Evolutionary conservation across 2,113 vertebrate species (phyloP), one percentile per base, ranked within the genome.

Genomic region (Nymphicus hollandicus): DNA sequence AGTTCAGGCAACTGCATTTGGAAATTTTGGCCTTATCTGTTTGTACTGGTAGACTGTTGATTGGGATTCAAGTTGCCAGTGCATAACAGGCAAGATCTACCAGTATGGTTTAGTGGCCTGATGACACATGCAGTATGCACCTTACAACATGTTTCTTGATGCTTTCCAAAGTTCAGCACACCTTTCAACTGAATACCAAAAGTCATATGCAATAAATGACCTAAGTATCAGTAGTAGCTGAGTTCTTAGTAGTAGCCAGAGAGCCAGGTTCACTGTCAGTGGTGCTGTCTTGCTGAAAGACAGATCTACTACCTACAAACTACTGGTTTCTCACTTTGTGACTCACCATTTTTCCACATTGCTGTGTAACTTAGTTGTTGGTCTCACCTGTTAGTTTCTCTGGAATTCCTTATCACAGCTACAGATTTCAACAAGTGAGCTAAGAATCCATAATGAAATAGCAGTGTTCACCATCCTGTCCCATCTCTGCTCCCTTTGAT

Each of bases 111-210:
- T 76, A 71, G 25, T 46, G 61, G 7, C 27, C 50, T 39, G 27
- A 17, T 64, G 61, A 76, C 28, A 35, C 18, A 20, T 25, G 14
- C 0, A 0, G 9, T 35, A 33, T 23, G 7, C 11, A 28, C 27
- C 56, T 64, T 29, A 17, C 29, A 68, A 20, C 22, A 35, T 20
- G 11, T 3, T 70, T 65, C 27, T 39, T 72, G 61, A 31, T 80
- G 49, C 33, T 76, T 82, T 64, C 52, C 39, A 50, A 63, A 50
- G 44, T 39, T 85, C 61, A 87, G 37, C 39, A 64, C 17, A 41
- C 12, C 39, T 23, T 76, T 70, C 69, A 81, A 17, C 27, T 71
- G 29, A 68, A 84, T 65, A 43, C 10, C 7, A 53, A 64, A 60
- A 47, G 46, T 81, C 47, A 68, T 41, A 70, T 43, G 49, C 68